These are phyloP conservation scores for Temnothorax nylanderi DNA, from an alignment of 1,140 invertebrate genomes.

Conservation along the genomic window DNA sequence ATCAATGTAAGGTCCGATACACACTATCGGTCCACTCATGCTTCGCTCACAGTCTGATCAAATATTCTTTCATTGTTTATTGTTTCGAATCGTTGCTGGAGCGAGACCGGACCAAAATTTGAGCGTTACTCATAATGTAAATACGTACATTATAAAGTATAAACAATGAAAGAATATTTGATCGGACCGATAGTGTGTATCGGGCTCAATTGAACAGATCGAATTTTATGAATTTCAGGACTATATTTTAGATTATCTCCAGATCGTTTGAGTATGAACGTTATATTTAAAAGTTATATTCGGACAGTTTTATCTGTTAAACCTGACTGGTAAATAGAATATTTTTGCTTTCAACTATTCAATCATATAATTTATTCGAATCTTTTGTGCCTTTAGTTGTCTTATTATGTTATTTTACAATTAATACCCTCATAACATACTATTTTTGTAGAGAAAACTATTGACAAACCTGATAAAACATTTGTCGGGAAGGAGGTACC, in stretches of 20 bases:
- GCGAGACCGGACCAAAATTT: too few relatives aligned
- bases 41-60: too few relatives aligned
- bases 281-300: neutral
- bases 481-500: constrained; percentile 91
- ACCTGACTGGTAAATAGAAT: too few relatives aligned
- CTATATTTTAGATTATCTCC: neutral
- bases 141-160: too few relatives aligned
- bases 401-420: neutral
- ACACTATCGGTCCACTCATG: too few relatives aligned
- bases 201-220: neutral
- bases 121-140: too few relatives aligned
- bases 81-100: too few relatives aligned
- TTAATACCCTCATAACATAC: neutral
- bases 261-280: neutral
- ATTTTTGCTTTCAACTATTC: neutral
- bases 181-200: too few relatives aligned
- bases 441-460: neutral
- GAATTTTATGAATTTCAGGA: neutral
- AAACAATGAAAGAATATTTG: too few relatives aligned
- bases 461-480: constrained; percentile 91
- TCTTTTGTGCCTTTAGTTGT: neutral
- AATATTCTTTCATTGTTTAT: too few relatives aligned
- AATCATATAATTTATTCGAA: constrained; percentile 3
- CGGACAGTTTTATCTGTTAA: neutral
- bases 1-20: neutral